Evolutionary conservation across 2,113 vertebrate species (phyloP).

Genomic region (Phalacrocorax carbo): DNA sequence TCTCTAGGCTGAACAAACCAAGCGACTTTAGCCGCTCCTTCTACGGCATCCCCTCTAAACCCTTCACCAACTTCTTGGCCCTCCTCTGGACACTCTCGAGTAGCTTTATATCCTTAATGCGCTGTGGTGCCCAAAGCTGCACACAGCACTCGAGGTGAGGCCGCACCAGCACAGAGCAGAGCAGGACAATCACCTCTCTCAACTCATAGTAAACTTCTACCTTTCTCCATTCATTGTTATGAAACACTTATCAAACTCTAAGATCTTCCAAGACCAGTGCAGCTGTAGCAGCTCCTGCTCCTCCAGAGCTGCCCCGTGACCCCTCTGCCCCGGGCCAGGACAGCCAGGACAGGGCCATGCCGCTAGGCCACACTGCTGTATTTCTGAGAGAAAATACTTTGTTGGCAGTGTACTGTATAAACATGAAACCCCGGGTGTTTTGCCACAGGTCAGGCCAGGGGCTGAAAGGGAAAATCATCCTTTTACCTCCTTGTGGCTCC

Average conservation of each 20-base stretch:
- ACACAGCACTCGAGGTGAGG: no score
- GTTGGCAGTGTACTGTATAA: background rate
- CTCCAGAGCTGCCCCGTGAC: background rate
- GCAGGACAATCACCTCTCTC: no score
- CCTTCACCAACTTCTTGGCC: no score
- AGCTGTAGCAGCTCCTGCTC: background rate
- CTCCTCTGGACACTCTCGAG: no score
- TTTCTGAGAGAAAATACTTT: background rate
- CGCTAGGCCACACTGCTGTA: background rate
- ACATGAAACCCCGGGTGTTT: background rate
- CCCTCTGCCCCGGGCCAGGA: no score
- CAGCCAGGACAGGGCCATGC: background rate
- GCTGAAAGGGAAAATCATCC: background rate
- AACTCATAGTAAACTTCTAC: background rate
- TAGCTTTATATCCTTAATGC: no score
- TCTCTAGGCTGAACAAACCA: no score
- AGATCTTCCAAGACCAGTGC: accelerated
- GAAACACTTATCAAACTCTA: background rate
- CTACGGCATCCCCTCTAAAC: no score
- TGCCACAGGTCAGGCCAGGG: background rate
- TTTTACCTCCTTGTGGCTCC: background rate
- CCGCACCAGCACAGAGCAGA: no score
- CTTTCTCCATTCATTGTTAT: background rate
- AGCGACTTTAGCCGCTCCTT: no score
- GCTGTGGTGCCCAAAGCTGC: no score